Percentiles rank a stretch among this genome's conserved stretches.
Evolutionary conservation across 1,140 invertebrate species (phyloP).

Genomic region (Maconellicoccus hirsutus): DNA sequence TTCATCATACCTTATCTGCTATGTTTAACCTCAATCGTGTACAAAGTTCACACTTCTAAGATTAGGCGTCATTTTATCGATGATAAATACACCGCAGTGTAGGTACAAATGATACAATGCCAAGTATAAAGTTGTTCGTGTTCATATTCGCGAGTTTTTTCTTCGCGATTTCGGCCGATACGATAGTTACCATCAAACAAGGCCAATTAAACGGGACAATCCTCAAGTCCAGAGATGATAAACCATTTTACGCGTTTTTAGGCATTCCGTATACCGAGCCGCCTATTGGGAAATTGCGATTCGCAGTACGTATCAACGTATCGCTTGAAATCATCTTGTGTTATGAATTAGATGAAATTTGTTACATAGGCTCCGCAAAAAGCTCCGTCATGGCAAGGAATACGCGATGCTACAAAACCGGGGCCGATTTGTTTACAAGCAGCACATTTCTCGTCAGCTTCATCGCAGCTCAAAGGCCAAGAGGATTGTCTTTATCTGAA

Average conservation of each 20-base stretch:
- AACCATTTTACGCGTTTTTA: conserved; percentile 35
- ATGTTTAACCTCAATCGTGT: too few relatives aligned
- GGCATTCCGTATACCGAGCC: conserved; percentile 40
- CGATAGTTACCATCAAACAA: background rate
- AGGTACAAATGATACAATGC: too few relatives aligned
- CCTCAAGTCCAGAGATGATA: conserved; percentile 23
- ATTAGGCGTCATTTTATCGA: too few relatives aligned
- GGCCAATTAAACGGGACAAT: conserved; percentile 25
- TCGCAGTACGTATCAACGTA: conserved; percentile 31
- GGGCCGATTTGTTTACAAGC: background rate
- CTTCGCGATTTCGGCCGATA: background rate
- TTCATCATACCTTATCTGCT: too few relatives aligned
- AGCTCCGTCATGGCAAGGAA: conserved; percentile 38
- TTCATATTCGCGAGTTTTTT: background rate
- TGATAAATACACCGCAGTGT: too few relatives aligned
- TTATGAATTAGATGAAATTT: background rate
- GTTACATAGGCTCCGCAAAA: conserved; percentile 42
- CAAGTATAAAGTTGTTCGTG: background rate
- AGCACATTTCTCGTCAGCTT: background rate
- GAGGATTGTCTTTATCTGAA: conserved; percentile 28
- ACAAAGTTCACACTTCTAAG: too few relatives aligned
- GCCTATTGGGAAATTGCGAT: conserved; percentile 36
- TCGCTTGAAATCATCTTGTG: background rate
- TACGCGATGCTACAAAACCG: conserved; percentile 10
- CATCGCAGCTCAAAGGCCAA: background rate